These are phyloP conservation scores for Argyra leucocephala DNA, from an alignment of 2,888 invertebrate species.

Conservation along the genomic window DNA sequence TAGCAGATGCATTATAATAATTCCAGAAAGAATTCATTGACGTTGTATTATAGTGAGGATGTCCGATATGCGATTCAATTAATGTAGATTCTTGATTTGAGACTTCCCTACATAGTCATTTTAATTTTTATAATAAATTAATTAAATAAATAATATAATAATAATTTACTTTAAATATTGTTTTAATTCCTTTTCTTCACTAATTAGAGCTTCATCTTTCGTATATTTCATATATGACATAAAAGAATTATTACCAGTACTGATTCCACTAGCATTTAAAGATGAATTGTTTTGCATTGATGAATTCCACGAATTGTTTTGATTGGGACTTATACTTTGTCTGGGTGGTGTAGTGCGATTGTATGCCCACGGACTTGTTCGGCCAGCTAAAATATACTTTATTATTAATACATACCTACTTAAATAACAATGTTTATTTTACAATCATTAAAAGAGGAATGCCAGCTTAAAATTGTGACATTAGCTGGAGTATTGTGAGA, in stretches of 20 bases:
- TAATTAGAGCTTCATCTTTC: constrained; percentile 42
- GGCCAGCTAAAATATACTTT: constrained; percentile 18
- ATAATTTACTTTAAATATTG: constrained; percentile 44
- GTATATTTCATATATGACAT: constrained; percentile 35
- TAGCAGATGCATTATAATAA: constrained; percentile 40
- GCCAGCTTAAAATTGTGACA: constrained; percentile 39
- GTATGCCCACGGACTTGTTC: constrained; percentile 30
- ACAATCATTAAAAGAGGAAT: constrained; percentile 42
- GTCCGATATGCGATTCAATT: constrained; percentile 30
- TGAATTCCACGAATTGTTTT: constrained; percentile 31
- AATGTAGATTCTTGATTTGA: constrained; percentile 33
- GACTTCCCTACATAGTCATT: constrained; percentile 26
- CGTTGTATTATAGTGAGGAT: constrained; percentile 27
- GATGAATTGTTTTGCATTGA: constrained; percentile 32
- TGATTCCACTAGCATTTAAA: constrained; percentile 32
- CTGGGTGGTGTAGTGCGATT: constrained; percentile 32
- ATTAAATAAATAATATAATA: constrained; percentile 10
- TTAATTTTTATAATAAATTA: background rate
- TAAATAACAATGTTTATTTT: constrained; percentile 13
- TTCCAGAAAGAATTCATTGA: constrained; percentile 42
- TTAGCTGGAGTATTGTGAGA: constrained; percentile 25
- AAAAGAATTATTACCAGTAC: constrained; percentile 31
- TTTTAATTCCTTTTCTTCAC: constrained; percentile 44
- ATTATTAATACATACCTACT: background rate
- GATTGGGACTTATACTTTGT: constrained; percentile 31